Evolutionary conservation across 2,888 invertebrate genomes (phyloP), one percentile per base, ranked within the genome.

Genomic region (Strigamia transsilvanica): DNA sequence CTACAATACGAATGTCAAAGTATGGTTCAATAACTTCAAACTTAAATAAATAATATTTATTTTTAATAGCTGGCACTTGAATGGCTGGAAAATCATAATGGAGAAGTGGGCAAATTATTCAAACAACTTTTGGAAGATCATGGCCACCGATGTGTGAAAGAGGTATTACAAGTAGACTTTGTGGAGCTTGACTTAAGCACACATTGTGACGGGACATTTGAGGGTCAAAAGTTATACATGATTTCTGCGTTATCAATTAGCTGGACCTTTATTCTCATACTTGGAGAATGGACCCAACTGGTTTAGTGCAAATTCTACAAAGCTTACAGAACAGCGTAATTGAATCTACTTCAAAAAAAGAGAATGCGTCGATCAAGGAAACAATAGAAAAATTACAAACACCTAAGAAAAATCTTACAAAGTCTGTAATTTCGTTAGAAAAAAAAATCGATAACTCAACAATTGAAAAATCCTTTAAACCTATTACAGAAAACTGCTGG

Each of bases 191-290:
- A 3, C 3, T 27, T 27, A 27, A 27, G 3, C 27, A 27, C 27
- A 1, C 27, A 27, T 27, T 27, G 27, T 2, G 27, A 27, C 27
- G 27, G 27, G 27, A 27, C 27, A 27, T 27, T 27, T 27, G 3
- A 27, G 1, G 27, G 27, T 27, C 27, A 27, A 32, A 73, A 66
- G 51, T 61, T 82, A 78, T 41, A 42, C 51, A 27, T 79, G 10
- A 23, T 81, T n/a, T 41, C n/a, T 82, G 32, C 46, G 15, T 46
- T n/a, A n/a, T 46, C 12, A 9, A 46, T 46, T 86, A 94, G 93
- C 91, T 94, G 85, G 93, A 94, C 85, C 85, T 94, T 7, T 87
- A 89, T 5, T 90, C 92, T 0, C 90, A 91, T 83, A 91, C 93
- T 0, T 94, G 94, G 94, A 90, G 88, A 34, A 88, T 92, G 84